Base-by-base conservation (phyloP, 2,888 invertebrate species). In the Pristionchus mayeri region DNA sequence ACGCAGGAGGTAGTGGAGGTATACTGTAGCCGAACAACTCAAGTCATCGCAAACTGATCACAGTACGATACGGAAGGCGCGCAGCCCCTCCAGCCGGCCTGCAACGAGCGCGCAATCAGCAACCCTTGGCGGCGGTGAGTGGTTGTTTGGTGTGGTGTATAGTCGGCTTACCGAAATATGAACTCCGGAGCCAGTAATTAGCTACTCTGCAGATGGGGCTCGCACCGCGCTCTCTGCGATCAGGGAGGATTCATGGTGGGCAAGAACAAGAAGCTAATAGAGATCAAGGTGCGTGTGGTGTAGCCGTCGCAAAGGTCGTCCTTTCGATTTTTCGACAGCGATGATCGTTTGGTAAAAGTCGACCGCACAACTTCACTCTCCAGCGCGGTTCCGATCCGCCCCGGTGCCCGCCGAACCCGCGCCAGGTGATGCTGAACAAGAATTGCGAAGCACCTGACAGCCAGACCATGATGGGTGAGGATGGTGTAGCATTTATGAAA, bases 71-170 rank as follows among this genome's bases (percentile, higher is more conserved):
- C 44, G 3, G 44, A 71, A n/a, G 71, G 71, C n/a, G 16, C n/a
- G 40, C 71, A 71, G 24, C 40, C 37, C n/a, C 71, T 13, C n/a
- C 71, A 40, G 11, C 37, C 37, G 11, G 11, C 37, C 40, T 71
- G 16, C 71, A 71, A 71, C 71, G 71, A 71, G 16, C 71, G 71
- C 21, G 71, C 71, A 0, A 71, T 71, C 40, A 71, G 71, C 71
- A 71, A 71, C 11, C 71, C 71, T 13, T 71, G 71, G 71, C 21
- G 71, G 44, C 71, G 71, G 71, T 71, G 34, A 6, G 54, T 54
- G 16, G 54, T n/a, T n/a, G n/a, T n/a, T n/a, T n/a, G 7, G 48
- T 16, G 48, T 16, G 11, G 11, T 11, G 48, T 54, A 21, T 16
- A n/a, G 54, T 54, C 54, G 54, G 3, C 54, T n/a, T n/a, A 18